Evolutionary conservation across 2,888 invertebrate species (phyloP), one percentile per base, ranked within the genome.

Genomic region (Hipparchia sbordonii): DNA sequence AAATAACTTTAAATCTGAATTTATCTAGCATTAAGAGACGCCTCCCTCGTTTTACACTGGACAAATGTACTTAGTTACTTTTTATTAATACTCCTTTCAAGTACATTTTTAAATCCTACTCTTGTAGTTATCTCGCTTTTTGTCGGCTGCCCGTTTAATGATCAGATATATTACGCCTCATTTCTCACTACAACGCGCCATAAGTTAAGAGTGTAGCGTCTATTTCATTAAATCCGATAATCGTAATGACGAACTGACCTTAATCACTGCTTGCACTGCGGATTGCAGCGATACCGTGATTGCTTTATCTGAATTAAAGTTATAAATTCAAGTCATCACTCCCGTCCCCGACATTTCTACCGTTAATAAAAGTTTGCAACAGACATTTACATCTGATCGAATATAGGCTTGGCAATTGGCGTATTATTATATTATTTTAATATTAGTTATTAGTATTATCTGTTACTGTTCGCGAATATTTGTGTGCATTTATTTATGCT

Each of bases 151-250:
- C 71, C 65, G 73, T 77, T 78, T 77, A 78, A 78, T 78, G 72
- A 75, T 74, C 76, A 77, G 75, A 74, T 78, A 77, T 76, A 77
- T 76, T 73, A 76, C 73, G 72, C 67, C 74, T 75, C 76, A 78
- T 78, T 77, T 73, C 76, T 78, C 75, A 75, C 65, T 69, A 76
- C 75, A 72, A 72, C 75, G 74, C 75, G 67, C 77, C 73, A 77
- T 77, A 78, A 77, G 74, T 78, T 76, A 78, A 74, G 72, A 73
- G 67, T 74, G 76, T 72, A 72, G 61, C 74, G 72, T 76, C 74
- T 76, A 76, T 76, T 76, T 74, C 70, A 76, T 76, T 76, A 76
- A 74, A 72, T 76, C 76, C 74, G 76, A 74, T 74, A 77, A 76
- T 75, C 74, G 71, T 76, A 77, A 75, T 76, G 75, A 77, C 72